Evolutionary conservation across 2,797 vertebrate genomes (phyloP), one percentile per base, ranked within the genome.

Genomic region (Apogon talboti): DNA sequence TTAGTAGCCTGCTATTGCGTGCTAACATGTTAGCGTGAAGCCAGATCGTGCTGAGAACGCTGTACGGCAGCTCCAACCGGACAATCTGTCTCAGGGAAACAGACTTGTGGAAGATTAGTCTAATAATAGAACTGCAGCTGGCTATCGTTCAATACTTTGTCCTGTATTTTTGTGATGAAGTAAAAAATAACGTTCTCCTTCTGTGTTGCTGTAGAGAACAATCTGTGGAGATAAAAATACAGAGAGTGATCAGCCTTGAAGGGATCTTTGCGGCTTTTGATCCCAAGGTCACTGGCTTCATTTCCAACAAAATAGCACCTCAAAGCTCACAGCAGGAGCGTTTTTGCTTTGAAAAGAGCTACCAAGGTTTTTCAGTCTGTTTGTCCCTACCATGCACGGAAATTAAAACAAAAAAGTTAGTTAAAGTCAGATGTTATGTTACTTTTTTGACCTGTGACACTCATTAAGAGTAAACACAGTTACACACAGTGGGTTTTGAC

Each of bases 241-340:
- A 71, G 40, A 51, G 44, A 68, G 19, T 74, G 59, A 74, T 74
- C 64, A 46, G 78, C 77, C 79, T 83, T 80, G 76, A 83, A 76
- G 37, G 60, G 45, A 65, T 75, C 57, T 66, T 44, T 66, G 57
- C 3, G 24, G 41, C 52, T 50, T 46, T 55, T 66, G 66, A 52
- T 63, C 45, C 65, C 78, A 66, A 73, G 75, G 53, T 70, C 42
- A n/a, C 49, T 66, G 55, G 59, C 69, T 73, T 68, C 30, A 59
- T 66, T 78, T 82, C 71, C 53, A 60, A 69, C 60, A 66, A 66
- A 74, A 66, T 9, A 61, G 61, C 54, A 66, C 48, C 64, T 71
- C 59, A 60, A 60, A 71, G 62, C 79, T 64, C 61, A 74, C 61
- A 70, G 71, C 47, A 46, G 45, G 57, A 24, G 42, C 58, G 58